phyloP scores from a whole-genome alignment of 2,113 vertebrate species.

The Noturus placidus region DNA sequence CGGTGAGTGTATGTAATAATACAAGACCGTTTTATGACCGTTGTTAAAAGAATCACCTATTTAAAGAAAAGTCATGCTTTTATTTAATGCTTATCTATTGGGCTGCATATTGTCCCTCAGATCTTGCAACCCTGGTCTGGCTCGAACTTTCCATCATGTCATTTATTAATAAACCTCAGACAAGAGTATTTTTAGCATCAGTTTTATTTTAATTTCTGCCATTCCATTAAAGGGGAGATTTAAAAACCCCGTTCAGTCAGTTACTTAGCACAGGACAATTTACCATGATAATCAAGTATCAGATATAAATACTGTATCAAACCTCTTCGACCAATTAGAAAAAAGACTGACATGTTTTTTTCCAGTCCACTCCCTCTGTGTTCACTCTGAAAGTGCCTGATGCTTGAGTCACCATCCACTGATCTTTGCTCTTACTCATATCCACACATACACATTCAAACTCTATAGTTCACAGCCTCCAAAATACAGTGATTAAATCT shows the following conservation, averaged over 20 bases:
- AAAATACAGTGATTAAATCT: background rate
- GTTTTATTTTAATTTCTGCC: background rate
- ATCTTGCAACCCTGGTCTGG: background rate
- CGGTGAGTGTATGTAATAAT: too few relatives aligned
- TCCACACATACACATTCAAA: too few relatives aligned
- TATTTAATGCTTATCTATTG: background rate
- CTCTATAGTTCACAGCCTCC: background rate
- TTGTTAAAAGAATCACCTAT: background rate
- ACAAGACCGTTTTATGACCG: background rate
- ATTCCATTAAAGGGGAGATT: background rate
- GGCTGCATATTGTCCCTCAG: background rate
- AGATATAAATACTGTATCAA: background rate
- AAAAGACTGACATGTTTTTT: background rate
- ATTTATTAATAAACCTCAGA: background rate
- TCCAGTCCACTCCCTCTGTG: background rate
- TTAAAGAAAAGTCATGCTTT: background rate
- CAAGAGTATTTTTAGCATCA: background rate
- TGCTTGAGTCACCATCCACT: too few relatives aligned
- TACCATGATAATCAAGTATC: background rate
- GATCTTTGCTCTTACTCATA: too few relatives aligned
- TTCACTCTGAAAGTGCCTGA: background rate
- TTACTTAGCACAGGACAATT: background rate
- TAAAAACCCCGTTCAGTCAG: background rate
- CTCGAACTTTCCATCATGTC: background rate
- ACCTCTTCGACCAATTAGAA: background rate